These are phyloP conservation scores for Drosophila acutilabella DNA, from an alignment of 2,888 invertebrate species.

Conservation along the genomic window DNA sequence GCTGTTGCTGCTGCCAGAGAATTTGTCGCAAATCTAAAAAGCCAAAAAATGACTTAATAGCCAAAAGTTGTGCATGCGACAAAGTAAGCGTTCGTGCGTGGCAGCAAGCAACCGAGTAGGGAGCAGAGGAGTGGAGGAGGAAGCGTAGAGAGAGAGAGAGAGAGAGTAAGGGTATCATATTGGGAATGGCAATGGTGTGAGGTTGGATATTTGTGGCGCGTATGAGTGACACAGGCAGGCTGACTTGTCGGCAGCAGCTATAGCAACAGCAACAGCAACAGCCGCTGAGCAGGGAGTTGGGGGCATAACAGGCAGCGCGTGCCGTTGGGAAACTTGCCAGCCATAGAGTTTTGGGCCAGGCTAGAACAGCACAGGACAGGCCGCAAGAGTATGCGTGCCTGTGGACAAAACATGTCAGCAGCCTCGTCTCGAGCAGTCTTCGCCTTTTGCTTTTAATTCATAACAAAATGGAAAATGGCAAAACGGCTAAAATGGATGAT, in stretches of 20 bases:
- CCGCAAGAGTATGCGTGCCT: slow-evolving; percentile 77
- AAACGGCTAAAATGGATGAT: slow-evolving; percentile 50
- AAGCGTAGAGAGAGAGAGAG: not conserved
- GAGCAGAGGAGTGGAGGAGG: not conserved
- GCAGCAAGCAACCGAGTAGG: slow-evolving; percentile 57
- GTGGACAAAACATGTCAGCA: slow-evolving; percentile 81
- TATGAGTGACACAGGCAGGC: slow-evolving; percentile 78
- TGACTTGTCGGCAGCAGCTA: slow-evolving; percentile 60
- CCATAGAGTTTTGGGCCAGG: slow-evolving; percentile 19
- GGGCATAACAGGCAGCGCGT: slow-evolving; percentile 58
- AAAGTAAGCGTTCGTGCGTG: slow-evolving; percentile 81
- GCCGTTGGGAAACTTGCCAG: slow-evolving; percentile 80
- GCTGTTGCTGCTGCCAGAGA: slow-evolving; percentile 42
- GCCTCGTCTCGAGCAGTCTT: slow-evolving; percentile 65
- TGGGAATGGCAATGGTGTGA: slow-evolving; percentile 10
- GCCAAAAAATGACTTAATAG: slow-evolving; percentile 82
- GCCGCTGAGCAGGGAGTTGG: slow-evolving; percentile 23
- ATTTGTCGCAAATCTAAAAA: slow-evolving; percentile 81
- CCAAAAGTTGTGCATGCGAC: slow-evolving; percentile 80
- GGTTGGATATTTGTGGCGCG: slow-evolving; percentile 76
- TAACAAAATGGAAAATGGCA: slow-evolving; percentile 41
- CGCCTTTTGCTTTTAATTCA: slow-evolving; percentile 70
- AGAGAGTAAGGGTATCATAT: not conserved
- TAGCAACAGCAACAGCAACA: slow-evolving; percentile 30
- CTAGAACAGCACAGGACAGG: slow-evolving; percentile 37